Conservation (phyloP, 2,797 vertebrate species). For the Delichon dasypus region DNA sequence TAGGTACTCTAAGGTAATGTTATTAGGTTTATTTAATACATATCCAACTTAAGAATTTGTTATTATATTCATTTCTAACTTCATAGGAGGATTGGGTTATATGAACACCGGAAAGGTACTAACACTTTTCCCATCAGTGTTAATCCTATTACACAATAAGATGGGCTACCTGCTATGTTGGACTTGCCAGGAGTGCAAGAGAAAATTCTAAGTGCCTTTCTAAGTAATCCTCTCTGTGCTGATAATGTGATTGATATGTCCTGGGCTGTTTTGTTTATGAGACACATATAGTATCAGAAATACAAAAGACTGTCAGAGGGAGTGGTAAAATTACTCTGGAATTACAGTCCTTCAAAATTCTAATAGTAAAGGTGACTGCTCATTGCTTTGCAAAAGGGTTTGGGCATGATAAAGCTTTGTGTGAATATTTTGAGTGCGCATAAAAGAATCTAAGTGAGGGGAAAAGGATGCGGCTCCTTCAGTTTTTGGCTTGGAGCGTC, state of each 20-base stretch:
- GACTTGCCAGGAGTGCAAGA: background rate
- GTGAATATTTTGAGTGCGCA: background rate
- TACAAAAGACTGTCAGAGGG: slow-evolving; percentile 21
- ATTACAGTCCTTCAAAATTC: slow-evolving; percentile 34
- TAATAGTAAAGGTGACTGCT: slow-evolving; percentile 9
- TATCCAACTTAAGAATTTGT: background rate
- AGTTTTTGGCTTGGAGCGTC: background rate
- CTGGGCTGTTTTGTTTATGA: slow-evolving; percentile 25
- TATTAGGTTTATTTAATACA: background rate
- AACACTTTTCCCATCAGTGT: background rate
- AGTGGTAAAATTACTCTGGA: slow-evolving; percentile 43
- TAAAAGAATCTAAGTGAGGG: background rate
- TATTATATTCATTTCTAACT: background rate
- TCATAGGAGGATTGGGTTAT: background rate
- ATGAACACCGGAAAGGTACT: background rate
- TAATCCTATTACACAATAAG: background rate
- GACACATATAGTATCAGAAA: background rate
- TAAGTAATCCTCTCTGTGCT: background rate
- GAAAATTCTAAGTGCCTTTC: background rate
- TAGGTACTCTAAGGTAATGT: background rate
- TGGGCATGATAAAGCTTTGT: slow-evolving; percentile 11
- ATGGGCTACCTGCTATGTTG: background rate
- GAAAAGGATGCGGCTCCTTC: slow-evolving; percentile 20
- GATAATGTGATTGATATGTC: slow-evolving; percentile 4
- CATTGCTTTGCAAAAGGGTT: slow-evolving; percentile 3